Base-by-base conservation (phyloP, 2,797 vertebrate genomes). In the Premnoplex brunnescens region DNA sequence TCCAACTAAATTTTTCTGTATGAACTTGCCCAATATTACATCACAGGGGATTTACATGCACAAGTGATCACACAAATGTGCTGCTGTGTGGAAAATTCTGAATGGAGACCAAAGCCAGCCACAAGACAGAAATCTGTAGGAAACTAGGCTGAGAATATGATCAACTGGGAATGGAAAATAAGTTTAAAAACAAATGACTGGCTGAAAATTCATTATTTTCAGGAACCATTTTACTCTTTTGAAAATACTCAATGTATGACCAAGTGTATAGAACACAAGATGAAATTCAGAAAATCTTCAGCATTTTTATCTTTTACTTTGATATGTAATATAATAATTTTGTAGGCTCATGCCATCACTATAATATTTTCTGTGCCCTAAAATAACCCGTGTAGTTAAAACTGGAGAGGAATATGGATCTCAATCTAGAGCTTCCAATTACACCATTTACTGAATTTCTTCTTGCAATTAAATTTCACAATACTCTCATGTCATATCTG, bases 361-460 rank as follows among this genome's bases (percentile, higher is more conserved):
- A 3, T 36, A 55, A 7, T 30, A 80, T 71, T 81, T 92, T 77
- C 32, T 32, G 26, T 59, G 32, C 18, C 19, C 43, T 69, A 66
- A 30, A 63, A 66, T 55, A 24, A 8, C 8, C 43, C 46, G 7
- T n/a, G 48, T 32, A 48, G 15, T 51, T 68, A 82, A 72, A 60
- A 67, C 9, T 19, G 15, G 21, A 56, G 13, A 76, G 37, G 34
- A 90, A 66, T 76, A 59, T 66, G 43, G 19, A 76, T 73, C 64
- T 66, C 39, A 17, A 68, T 73, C 68, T 54, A 30, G 13, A 91
- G 49, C 30, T 66, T 66, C 22, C 66, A 54, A 51, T 51, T 46
- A 60, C 7, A 18, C 8, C 1, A 0, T 79, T 75, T 54, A 76
- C 14, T 1, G 3, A 14, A n/a, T 30, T 77, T 10, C 20, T 56